Evolutionary conservation across 2,113 vertebrate species (phyloP).

Genomic region (Coracopsis vasa): DNA sequence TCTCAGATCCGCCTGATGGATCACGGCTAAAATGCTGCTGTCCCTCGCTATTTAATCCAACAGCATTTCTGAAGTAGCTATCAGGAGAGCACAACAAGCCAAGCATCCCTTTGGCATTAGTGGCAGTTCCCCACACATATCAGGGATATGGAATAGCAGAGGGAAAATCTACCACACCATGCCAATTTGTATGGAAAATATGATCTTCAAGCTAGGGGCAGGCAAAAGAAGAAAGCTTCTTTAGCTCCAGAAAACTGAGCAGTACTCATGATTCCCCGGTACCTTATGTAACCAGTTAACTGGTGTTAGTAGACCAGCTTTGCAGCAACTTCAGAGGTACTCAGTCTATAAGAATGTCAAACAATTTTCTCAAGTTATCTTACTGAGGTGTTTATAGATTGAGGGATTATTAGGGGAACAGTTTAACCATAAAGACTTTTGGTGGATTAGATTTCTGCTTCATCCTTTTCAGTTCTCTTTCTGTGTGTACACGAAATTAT

Average conservation of each 20-base stretch:
- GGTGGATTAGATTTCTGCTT: background rate
- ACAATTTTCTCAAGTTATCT: background rate
- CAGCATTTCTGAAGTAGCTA: conserved; percentile 50
- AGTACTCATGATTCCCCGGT: background rate
- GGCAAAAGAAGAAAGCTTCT: conserved; percentile 29
- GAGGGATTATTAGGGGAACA: background rate
- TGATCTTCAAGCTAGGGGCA: conserved; percentile 8
- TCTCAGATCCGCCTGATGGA: conserved; percentile 63
- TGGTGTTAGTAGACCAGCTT: background rate
- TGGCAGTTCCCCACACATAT: background rate
- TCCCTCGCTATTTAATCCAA: conserved; percentile 32
- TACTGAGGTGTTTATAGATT: background rate
- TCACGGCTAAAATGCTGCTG: conserved; percentile 34
- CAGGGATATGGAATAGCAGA: conserved; percentile 18
- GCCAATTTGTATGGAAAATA: conserved; percentile 46
- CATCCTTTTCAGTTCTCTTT: background rate
- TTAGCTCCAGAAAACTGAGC: background rate
- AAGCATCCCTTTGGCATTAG: conserved; percentile 30
- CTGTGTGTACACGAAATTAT: accelerated
- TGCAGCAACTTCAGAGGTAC: conserved; percentile 10
- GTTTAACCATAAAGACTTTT: background rate
- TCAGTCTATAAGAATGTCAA: background rate
- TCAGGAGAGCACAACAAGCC: background rate
- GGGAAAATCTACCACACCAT: background rate
- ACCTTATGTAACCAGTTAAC: background rate